A percentile compares a stretch with the other conserved stretches of the same genome.
These are phyloP conservation scores for Blastobasis adustella DNA, from an alignment of 2,888 invertebrate species.

Conservation along the genomic window DNA sequence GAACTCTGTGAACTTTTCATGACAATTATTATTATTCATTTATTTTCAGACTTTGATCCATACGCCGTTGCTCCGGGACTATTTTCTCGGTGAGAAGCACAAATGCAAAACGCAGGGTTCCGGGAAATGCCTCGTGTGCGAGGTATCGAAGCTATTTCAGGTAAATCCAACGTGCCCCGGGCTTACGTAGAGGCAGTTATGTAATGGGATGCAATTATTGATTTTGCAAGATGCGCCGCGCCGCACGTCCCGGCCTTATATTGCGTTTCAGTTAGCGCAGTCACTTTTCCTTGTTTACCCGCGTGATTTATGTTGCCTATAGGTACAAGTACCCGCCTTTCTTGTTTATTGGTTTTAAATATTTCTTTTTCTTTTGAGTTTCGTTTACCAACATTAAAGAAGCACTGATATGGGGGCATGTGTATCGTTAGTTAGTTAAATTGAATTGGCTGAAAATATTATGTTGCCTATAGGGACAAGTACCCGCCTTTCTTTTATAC, in stretches of 20 bases:
- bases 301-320: too few relatives aligned
- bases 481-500: too few relatives aligned
- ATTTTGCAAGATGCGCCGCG: not conserved
- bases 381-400: too few relatives aligned
- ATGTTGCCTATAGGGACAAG: too few relatives aligned
- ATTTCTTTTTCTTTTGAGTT: too few relatives aligned
- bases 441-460: too few relatives aligned
- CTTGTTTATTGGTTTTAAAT: too few relatives aligned
- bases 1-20: too few relatives aligned
- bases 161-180: constrained; percentile 60
- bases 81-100: constrained; percentile 95
- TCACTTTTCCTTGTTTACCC: too few relatives aligned
- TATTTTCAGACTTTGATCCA: constrained; percentile 87
- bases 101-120: constrained; percentile 84
- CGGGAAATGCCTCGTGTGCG: constrained; percentile 93
- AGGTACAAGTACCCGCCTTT: too few relatives aligned
- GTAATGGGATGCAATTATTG: not conserved
- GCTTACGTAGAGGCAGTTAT: not conserved
- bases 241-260: not conserved
- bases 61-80: constrained; percentile 94
- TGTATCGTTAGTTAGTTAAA: too few relatives aligned
- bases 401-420: too few relatives aligned
- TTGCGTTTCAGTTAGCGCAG: not conserved
- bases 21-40: not conserved
- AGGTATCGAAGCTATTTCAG: constrained; percentile 96